Evolutionary conservation across 1,140 invertebrate species (phyloP).

Genomic region (Diabrotica virgifera): DNA sequence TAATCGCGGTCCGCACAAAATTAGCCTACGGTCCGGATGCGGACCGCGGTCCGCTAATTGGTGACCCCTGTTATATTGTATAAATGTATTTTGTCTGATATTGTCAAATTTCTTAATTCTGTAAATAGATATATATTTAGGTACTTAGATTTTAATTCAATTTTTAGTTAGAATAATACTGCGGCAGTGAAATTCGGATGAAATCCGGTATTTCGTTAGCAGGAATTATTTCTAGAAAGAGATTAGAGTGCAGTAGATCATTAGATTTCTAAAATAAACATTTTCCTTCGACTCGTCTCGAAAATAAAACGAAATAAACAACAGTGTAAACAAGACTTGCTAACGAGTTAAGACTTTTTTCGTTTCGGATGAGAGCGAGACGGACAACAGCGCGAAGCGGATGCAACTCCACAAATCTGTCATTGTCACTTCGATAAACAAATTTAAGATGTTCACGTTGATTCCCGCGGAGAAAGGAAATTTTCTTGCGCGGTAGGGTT

Average conservation of each 20-base stretch:
- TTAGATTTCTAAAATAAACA: constrained; percentile 3
- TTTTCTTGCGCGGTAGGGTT: constrained; percentile 15
- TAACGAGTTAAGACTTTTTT: constrained; percentile 12
- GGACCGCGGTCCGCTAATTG: too few relatives aligned
- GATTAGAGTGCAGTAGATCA: constrained; percentile 2
- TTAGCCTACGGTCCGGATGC: too few relatives aligned
- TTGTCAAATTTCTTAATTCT: too few relatives aligned
- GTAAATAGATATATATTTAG: too few relatives aligned
- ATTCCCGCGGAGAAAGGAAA: constrained; percentile 10
- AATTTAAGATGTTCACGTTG: constrained; percentile 9
- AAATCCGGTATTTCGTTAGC: background rate
- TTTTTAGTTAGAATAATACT: too few relatives aligned
- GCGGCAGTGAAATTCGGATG: background rate
- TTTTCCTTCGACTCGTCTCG: background rate
- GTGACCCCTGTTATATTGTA: too few relatives aligned
- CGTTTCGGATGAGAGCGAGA: background rate
- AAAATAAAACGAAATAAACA: constrained; percentile 7
- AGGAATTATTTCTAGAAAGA: background rate
- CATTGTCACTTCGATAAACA: constrained; percentile 19
- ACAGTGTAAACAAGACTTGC: constrained; percentile 13
- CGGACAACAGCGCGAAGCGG: constrained; percentile 6
- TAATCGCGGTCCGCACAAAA: too few relatives aligned
- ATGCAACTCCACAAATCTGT: constrained; percentile 18
- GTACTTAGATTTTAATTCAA: too few relatives aligned
- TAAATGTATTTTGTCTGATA: too few relatives aligned